Evolutionary conservation across 2,888 invertebrate species (phyloP).

Genomic region (Eremobia ochroleuca): DNA sequence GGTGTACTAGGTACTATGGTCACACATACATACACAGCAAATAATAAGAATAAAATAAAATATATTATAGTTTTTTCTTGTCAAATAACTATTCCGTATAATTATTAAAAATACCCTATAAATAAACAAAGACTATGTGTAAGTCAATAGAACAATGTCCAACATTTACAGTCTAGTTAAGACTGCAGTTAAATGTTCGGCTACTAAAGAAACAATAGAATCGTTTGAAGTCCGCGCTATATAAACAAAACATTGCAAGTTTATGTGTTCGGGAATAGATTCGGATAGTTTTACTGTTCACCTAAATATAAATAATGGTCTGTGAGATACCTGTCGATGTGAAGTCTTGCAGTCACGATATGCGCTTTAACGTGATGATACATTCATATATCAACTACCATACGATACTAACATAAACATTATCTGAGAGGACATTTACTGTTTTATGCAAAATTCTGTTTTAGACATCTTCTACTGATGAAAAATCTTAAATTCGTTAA

Average conservation of each 20-base stretch:
- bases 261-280: constrained; percentile 55
- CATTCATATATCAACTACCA: neutral
- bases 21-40: too few species aligned
- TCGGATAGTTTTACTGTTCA: constrained; percentile 36
- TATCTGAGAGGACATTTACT: neutral
- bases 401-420: neutral
- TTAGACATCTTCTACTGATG: neutral
- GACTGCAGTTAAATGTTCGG: constrained; percentile 28
- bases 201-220: constrained; percentile 51
- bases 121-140: neutral
- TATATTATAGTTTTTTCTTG: too few species aligned
- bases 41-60: too few species aligned
- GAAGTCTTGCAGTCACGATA: neutral
- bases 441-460: neutral
- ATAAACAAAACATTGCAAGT: constrained; percentile 45
- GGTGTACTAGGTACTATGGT: too few species aligned
- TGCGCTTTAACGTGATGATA: neutral
- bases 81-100: too few species aligned
- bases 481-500: too few species aligned
- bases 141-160: constrained; percentile 19
- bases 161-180: constrained; percentile 13
- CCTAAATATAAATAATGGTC: constrained; percentile 36
- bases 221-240: constrained; percentile 56
- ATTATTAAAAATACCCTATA: neutral
- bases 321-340: constrained; percentile 24